Conservation (phyloP, 2,888 invertebrate genomes). For the Acleris literana region DNA sequence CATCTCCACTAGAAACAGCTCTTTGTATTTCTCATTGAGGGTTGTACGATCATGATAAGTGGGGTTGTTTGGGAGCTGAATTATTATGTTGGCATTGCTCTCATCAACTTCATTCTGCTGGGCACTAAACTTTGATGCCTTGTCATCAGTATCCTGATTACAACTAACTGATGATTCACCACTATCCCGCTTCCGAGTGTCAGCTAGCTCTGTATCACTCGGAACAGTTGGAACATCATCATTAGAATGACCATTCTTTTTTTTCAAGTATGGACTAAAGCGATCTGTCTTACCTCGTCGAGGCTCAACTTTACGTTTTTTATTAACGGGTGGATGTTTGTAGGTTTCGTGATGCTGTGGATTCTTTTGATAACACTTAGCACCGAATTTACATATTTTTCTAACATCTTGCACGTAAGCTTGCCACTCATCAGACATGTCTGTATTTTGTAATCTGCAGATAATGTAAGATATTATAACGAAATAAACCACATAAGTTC, state of each 20-base stretch:
- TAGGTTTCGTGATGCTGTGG: slow-evolving; percentile 88
- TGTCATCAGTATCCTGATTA: slow-evolving; percentile 1
- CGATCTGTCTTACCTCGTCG: slow-evolving; percentile 46
- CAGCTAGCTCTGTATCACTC: background rate
- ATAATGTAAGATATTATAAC: too few species aligned
- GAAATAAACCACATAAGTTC: too few species aligned
- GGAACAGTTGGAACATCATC: background rate
- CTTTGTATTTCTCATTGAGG: slow-evolving; percentile 84
- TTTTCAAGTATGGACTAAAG: slow-evolving; percentile 53
- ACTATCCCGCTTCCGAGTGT: background rate
- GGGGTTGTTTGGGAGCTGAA: slow-evolving; percentile 54
- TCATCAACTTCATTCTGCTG: slow-evolving; percentile 14
- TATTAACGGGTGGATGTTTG: slow-evolving; percentile 87
- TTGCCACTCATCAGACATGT: slow-evolving; percentile 71
- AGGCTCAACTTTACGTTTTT: slow-evolving; percentile 47
- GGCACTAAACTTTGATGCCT: background rate
- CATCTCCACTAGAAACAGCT: slow-evolving; percentile 92
- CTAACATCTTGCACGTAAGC: slow-evolving; percentile 72
- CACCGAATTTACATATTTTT: slow-evolving; percentile 89
- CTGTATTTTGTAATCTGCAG: slow-evolving; percentile 18
- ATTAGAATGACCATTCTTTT: slow-evolving; percentile 16
- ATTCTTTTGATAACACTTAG: slow-evolving; percentile 92
- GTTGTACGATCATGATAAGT: slow-evolving; percentile 69
- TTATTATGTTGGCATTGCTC: slow-evolving; percentile 33
- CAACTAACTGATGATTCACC: background rate